Conservation (phyloP, 2,888 invertebrate genomes). For the Falcaria lacertinaria region DNA sequence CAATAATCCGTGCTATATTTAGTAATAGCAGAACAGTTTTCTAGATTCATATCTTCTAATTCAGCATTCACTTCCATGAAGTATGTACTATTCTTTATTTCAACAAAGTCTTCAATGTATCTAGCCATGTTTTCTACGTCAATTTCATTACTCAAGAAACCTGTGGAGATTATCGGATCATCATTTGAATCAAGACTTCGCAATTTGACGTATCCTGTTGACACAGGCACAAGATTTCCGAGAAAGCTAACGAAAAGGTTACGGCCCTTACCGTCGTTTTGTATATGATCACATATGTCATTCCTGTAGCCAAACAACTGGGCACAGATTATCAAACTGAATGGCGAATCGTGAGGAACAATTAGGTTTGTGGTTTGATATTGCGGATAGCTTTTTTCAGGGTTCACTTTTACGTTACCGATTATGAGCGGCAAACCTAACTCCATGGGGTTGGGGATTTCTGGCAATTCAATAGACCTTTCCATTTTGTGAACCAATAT, state of each 20-base stretch:
- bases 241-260: conserved; percentile 18
- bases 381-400: conserved; percentile 61
- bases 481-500: conserved; percentile 33
- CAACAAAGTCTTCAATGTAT: conserved; percentile 42
- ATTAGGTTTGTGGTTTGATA: conserved; percentile 34
- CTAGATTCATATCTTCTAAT: conserved; percentile 24
- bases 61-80: conserved; percentile 47
- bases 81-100: conserved; percentile 49
- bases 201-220: conserved; percentile 74
- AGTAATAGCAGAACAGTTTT: conserved; percentile 12
- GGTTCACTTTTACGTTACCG: conserved; percentile 76
- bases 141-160: conserved; percentile 70
- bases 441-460: conserved; percentile 29
- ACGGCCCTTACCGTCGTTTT: conserved; percentile 12
- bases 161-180: conserved; percentile 77
- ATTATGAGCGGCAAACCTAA: conserved; percentile 23
- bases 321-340: conserved; percentile 16
- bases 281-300: conserved; percentile 22
- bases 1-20: conserved; percentile 10
- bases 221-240: conserved; percentile 52
- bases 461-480: conserved; percentile 32
- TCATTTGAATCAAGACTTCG: conserved; percentile 70
- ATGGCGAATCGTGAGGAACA: conserved; percentile 9
- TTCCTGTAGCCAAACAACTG: conserved; percentile 21
- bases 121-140: conserved; percentile 63